Evolutionary conservation across 2,113 vertebrate species (phyloP).

Genomic region (Pelmatolapia mariae): DNA sequence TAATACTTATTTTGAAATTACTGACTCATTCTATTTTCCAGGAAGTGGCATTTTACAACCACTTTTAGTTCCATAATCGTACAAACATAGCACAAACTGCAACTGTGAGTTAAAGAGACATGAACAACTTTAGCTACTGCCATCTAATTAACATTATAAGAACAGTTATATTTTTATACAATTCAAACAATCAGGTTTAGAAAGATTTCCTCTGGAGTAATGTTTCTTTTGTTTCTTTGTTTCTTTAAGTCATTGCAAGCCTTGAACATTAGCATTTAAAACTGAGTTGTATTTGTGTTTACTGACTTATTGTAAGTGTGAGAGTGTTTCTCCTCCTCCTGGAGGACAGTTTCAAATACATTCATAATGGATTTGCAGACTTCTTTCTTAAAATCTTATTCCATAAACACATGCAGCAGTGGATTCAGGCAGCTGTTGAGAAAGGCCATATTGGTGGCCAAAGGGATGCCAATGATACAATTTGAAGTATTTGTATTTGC

Average conservation of each 20-base stretch:
- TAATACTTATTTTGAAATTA: not conserved
- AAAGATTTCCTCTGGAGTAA: not conserved
- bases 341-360: slow-evolving; percentile 69
- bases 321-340: slow-evolving; percentile 66
- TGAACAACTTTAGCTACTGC: not conserved
- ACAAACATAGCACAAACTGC: not conserved
- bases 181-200: not conserved
- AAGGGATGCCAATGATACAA: slow-evolving; percentile 42
- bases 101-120: not conserved
- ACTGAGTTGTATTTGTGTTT: slow-evolving; percentile 69
- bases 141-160: not conserved
- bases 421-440: not conserved
- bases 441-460: slow-evolving; percentile 35
- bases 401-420: slow-evolving; percentile 50
- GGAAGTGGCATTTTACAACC: not conserved
- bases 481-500: not conserved
- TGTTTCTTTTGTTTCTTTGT: not conserved
- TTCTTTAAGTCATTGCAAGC: not conserved
- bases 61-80: not conserved
- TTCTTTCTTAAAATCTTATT: not conserved
- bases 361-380: not conserved
- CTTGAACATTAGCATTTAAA: not conserved
- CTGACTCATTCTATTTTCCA: not conserved
- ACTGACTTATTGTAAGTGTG: slow-evolving; percentile 67
- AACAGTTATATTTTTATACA: not conserved